Percentiles rank a stretch among this genome's conserved stretches.
These are phyloP conservation scores for Eulacestoma nigropectus DNA, from an alignment of 2,113 vertebrate species.

Conservation along the genomic window DNA sequence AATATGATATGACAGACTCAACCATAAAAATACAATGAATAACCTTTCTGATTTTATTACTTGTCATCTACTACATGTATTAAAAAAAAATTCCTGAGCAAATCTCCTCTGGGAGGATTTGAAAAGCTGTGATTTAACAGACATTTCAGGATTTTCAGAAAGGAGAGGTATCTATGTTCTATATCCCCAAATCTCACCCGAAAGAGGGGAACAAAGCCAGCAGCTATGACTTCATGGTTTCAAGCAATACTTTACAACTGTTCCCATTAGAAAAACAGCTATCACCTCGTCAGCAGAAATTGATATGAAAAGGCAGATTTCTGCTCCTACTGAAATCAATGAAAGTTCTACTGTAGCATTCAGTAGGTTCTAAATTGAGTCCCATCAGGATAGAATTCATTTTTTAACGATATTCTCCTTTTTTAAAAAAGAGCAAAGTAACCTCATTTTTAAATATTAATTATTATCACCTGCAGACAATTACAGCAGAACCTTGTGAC, in stretches of 20 bases:
- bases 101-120: conserved; percentile 18
- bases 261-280: background rate
- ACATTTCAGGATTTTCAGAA: background rate
- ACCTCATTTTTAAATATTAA: background rate
- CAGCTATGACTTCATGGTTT: background rate
- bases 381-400: background rate
- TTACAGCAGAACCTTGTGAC: background rate
- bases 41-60: conserved; percentile 18
- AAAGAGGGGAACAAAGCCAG: background rate
- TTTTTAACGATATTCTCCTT: background rate
- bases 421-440: background rate
- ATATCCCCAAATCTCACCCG: background rate
- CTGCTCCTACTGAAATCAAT: background rate
- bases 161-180: background rate
- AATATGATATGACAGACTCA: background rate
- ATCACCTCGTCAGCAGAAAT: background rate
- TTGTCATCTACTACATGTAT: background rate
- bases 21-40: conserved; percentile 22
- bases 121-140: conserved; percentile 30
- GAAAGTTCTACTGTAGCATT: background rate
- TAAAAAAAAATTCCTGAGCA: background rate
- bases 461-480: background rate
- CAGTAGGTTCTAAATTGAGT: background rate
- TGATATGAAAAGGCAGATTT: background rate
- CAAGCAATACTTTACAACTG: background rate